phyloP scores from a whole-genome alignment of 1,140 invertebrate species.

The Lucilia sericata region DNA sequence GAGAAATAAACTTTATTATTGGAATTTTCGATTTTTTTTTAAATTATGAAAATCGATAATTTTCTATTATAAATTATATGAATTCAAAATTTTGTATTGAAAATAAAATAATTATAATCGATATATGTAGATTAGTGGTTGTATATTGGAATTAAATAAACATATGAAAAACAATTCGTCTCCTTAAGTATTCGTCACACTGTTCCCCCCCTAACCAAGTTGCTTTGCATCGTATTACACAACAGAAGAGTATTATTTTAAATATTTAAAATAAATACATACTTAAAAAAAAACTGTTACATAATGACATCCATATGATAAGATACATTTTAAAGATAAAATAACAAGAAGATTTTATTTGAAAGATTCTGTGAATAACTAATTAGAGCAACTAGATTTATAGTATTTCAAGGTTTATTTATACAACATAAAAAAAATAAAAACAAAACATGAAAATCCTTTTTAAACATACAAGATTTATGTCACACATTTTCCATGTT shows the following conservation, averaged over 20 bases:
- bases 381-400: slow-evolving; percentile 27
- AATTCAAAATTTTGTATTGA: no score
- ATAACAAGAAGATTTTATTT: not conserved
- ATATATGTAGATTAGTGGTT: no score
- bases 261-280: not conserved
- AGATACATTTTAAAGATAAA: not conserved
- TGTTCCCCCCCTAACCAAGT: not conserved
- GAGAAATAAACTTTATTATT: no score
- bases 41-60: no score
- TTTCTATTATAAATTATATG: no score
- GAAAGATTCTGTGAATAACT: not conserved
- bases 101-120: no score
- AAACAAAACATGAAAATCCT: slow-evolving; percentile 19
- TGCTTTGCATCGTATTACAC: not conserved
- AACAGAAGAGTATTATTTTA: not conserved
- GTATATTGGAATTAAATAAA: no score
- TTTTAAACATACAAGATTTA: slow-evolving; percentile 3
- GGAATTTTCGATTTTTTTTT: no score
- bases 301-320: not conserved
- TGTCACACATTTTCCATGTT: slow-evolving; percentile 19
- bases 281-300: not conserved
- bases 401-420: slow-evolving; percentile 27
- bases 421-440: not conserved
- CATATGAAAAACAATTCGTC: not conserved
- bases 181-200: not conserved